These are phyloP conservation scores for Elephantulus edwardii DNA, from an alignment of 2,113 vertebrate genomes.

Conservation along the genomic window DNA sequence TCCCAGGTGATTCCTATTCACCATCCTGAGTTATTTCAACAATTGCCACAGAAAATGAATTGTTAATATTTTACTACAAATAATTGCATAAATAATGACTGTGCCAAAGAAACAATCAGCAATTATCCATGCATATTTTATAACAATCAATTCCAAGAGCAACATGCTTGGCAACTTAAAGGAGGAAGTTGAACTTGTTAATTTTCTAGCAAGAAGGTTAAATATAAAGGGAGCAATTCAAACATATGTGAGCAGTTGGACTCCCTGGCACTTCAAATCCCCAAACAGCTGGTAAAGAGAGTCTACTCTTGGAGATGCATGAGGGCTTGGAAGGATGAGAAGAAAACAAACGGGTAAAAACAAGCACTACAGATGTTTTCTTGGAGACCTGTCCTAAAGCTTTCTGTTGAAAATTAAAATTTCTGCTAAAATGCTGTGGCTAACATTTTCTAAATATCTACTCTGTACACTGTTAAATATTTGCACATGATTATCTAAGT, in stretches of 20 bases:
- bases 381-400: not conserved
- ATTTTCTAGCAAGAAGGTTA: constrained; percentile 80
- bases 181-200: constrained; percentile 74
- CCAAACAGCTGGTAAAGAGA: constrained; percentile 74
- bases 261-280: constrained; percentile 64
- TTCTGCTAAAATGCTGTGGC: not conserved
- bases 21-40: constrained; percentile 36
- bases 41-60: not conserved
- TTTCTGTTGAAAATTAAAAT: not conserved
- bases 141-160: constrained; percentile 58
- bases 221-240: constrained; percentile 74
- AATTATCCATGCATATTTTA: constrained; percentile 49
- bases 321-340: not conserved
- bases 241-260: constrained; percentile 76
- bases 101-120: constrained; percentile 46
- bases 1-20: not conserved
- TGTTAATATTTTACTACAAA: constrained; percentile 51
- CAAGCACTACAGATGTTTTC: not conserved
- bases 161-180: constrained; percentile 76
- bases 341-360: constrained; percentile 36
- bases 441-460: not conserved
- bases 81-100: constrained; percentile 48
- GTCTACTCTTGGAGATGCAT: constrained; percentile 13
- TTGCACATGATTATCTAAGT: not conserved
- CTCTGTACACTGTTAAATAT: too few species aligned